Evolutionary conservation across 37 sponge, comb jelly and placozoan genomes (phyloP).

Genomic region (Geodia barretti): DNA sequence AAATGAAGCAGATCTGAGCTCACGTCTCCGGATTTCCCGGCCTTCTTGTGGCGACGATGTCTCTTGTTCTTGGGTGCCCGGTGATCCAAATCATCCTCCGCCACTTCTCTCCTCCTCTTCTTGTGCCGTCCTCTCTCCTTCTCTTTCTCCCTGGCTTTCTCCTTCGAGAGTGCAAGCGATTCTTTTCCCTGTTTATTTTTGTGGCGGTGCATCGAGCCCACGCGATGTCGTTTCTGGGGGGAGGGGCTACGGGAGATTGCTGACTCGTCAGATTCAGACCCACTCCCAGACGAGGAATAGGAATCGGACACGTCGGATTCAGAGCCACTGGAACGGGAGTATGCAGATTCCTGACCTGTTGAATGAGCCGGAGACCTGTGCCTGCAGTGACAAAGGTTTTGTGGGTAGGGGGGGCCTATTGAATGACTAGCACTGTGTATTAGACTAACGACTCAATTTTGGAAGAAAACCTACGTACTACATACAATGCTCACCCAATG

Average conservation of each 20-base stretch:
- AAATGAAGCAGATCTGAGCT: no score
- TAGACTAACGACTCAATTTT: neutral
- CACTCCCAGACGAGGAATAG: neutral
- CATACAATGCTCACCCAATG: neutral
- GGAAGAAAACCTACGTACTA: neutral
- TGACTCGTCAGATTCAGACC: neutral
- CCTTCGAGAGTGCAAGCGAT: neutral
- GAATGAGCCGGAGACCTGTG: neutral
- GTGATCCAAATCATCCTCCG: neutral
- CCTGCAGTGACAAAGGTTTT: no score
- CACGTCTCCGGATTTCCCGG: no score
- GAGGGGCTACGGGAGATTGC: neutral
- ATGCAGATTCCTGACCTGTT: neutral
- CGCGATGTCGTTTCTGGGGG: neutral
- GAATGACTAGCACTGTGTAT: neutral
- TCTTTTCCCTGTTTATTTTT: neutral
- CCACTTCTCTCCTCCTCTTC: neutral
- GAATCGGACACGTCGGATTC: conserved; percentile 15
- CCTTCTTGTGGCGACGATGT: no score
- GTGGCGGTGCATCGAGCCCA: neutral
- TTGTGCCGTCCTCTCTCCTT: neutral
- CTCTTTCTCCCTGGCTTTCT: conserved; percentile 1
- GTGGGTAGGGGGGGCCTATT: no score
- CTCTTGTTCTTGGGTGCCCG: conserved; percentile 17
- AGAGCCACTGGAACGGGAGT: conserved; percentile 21